Percentiles rank a stretch among this genome's conserved stretches.
Conservation (phyloP, 2,797 vertebrate species). For the Hippopotamyrus pictus region DNA sequence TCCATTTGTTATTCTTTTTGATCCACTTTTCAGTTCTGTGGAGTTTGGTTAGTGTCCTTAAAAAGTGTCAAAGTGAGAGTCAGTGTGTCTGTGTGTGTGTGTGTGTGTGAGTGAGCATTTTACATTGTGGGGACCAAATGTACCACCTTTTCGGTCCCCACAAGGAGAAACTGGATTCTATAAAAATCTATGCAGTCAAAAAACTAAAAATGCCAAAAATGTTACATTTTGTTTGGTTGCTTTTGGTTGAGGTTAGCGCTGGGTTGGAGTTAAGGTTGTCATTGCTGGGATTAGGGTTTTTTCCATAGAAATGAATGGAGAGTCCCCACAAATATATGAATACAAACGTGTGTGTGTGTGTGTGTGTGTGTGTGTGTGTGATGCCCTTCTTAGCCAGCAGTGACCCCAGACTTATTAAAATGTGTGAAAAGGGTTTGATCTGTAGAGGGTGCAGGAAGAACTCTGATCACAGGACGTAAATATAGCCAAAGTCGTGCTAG, state of each 20-base stretch:
- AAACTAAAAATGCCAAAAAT: not conserved
- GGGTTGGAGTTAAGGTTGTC: not conserved
- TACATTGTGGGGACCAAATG: not conserved
- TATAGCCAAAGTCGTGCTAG: constrained; percentile 36
- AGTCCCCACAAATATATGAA: not conserved
- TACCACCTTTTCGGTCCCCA: not conserved
- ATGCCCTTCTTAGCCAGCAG: not conserved
- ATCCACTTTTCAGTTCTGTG: not conserved
- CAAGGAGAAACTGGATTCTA: not conserved
- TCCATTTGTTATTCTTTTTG: not conserved
- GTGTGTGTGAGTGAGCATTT: not conserved
- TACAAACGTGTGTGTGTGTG: not conserved
- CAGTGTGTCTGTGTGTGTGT: too few relatives aligned
- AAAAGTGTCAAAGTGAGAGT: not conserved
- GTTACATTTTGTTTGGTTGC: not conserved
- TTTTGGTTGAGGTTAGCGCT: not conserved
- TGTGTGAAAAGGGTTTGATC: constrained; percentile 38
- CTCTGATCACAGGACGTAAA: constrained; percentile 42
- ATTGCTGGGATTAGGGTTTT: not conserved
- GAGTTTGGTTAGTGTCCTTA: not conserved
- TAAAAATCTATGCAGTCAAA: not conserved
- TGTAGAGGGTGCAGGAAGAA: not conserved
- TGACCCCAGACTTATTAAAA: constrained; percentile 55
- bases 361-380: not conserved
- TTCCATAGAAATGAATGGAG: not conserved